These are phyloP conservation scores for Salvelinus alpinus DNA, from an alignment of 2,113 vertebrate species.

Conservation along the genomic window DNA sequence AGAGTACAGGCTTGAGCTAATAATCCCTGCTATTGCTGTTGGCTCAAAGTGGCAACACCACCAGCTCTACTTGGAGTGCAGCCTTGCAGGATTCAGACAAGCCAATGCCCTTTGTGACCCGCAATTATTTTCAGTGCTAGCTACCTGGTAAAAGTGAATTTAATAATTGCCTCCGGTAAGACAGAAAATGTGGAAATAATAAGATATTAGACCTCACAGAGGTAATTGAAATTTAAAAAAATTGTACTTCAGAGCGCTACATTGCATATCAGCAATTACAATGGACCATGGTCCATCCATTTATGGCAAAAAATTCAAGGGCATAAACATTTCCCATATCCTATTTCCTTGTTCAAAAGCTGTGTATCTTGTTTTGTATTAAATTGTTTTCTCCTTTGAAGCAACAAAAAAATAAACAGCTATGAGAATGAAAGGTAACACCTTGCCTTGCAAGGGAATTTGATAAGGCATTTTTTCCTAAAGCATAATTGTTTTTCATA, in stretches of 20 bases:
- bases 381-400: not conserved
- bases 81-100: slow-evolving; percentile 27
- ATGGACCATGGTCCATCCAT: slow-evolving; percentile 22
- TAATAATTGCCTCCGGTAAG: slow-evolving; percentile 37
- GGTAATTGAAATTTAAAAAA: slow-evolving; percentile 20
- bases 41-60: not conserved
- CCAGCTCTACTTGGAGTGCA: slow-evolving; percentile 1
- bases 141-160: slow-evolving; percentile 21
- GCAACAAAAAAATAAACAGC: not conserved
- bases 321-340: slow-evolving; percentile 12
- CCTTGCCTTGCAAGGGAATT: too few relatives aligned
- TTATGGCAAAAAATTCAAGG: slow-evolving; percentile 6
- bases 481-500: too few relatives aligned
- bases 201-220: slow-evolving; percentile 21
- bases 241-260: slow-evolving; percentile 8
- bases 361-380: not conserved
- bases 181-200: not conserved
- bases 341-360: slow-evolving; percentile 3
- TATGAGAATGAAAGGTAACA: too few relatives aligned
- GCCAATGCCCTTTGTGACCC: slow-evolving; percentile 30
- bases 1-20: slow-evolving; percentile 9
- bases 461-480: too few relatives aligned
- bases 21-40: slow-evolving; percentile 20
- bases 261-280: slow-evolving; percentile 19
- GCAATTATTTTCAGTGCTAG: slow-evolving; percentile 26